A percentile compares a stretch with the other conserved stretches of the same genome.
Evolutionary conservation across 2,888 invertebrate species (phyloP).

Genomic region (Osmoderma eremita): DNA sequence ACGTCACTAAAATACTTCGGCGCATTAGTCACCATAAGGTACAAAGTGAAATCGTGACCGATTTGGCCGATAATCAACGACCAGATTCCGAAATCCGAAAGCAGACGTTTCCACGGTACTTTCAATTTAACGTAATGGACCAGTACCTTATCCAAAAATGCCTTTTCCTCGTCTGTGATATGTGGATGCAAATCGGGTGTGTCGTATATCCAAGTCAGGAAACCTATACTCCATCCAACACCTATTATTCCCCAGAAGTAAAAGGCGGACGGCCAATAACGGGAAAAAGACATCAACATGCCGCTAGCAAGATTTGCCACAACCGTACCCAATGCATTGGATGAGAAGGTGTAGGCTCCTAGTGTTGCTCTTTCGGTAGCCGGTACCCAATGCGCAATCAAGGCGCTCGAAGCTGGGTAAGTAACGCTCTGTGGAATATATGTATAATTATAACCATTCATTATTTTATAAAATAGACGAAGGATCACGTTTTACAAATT

Average conservation of each 20-base stretch:
- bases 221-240: constrained; percentile 39
- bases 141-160: constrained; percentile 17
- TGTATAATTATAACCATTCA: background rate
- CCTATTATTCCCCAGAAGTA: constrained; percentile 31
- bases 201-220: constrained; percentile 60
- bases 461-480: too few relatives aligned
- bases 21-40: constrained; percentile 76
- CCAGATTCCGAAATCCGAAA: constrained; percentile 73
- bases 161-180: constrained; percentile 28
- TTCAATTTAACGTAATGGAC: constrained; percentile 19
- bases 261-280: constrained; percentile 63
- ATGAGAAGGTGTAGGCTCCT: constrained; percentile 70
- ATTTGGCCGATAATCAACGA: constrained; percentile 80
- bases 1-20: constrained; percentile 77
- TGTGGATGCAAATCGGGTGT: constrained; percentile 66
- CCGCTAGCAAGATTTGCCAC: constrained; percentile 66
- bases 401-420: constrained; percentile 70
- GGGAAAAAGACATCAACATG: constrained; percentile 64
- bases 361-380: constrained; percentile 68
- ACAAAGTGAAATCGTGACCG: constrained; percentile 78
- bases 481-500: too few relatives aligned
- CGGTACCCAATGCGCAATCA: constrained; percentile 71
- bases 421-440: constrained; percentile 66
- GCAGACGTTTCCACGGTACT: constrained; percentile 29
- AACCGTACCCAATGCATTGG: constrained; percentile 70